A percentile compares a stretch with the other conserved stretches of the same genome.
phyloP scores from a whole-genome alignment of 2,797 vertebrate genomes.

The Sebastes taczanowskii region DNA sequence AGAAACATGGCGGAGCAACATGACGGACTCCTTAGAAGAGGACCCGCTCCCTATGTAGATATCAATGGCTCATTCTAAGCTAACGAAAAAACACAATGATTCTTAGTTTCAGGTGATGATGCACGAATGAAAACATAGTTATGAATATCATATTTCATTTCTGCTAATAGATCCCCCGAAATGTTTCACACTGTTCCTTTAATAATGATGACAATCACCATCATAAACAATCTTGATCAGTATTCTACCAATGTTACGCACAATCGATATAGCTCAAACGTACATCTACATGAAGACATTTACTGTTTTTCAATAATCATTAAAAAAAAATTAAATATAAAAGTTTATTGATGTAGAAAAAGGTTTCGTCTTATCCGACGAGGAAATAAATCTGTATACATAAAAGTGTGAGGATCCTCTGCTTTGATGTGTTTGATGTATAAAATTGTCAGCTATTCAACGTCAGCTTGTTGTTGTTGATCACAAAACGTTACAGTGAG shows the following conservation, averaged over 20 bases:
- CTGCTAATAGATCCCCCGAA: neutral
- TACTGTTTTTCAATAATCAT: neutral
- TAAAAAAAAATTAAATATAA: neutral
- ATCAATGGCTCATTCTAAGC: neutral
- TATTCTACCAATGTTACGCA: neutral
- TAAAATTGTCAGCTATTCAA: neutral
- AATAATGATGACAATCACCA: neutral
- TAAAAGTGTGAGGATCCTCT: neutral
- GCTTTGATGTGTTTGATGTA: neutral
- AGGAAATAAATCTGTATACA: neutral
- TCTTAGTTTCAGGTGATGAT: neutral
- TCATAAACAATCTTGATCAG: neutral
- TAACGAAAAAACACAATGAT: neutral
- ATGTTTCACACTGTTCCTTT: neutral
- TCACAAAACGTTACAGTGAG: neutral
- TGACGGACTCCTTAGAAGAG: neutral
- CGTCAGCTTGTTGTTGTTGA: neutral
- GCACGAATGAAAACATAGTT: rapidly evolving
- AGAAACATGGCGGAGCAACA: too few species aligned
- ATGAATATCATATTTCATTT: neutral
- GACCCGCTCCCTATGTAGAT: neutral
- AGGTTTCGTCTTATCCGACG: neutral
- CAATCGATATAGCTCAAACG: neutral
- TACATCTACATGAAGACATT: neutral
- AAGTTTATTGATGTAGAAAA: neutral